Percentiles rank a stretch among this genome's conserved stretches.
phyloP scores from a whole-genome alignment of 2,113 vertebrate species.

The Haemorhous mexicanus region DNA sequence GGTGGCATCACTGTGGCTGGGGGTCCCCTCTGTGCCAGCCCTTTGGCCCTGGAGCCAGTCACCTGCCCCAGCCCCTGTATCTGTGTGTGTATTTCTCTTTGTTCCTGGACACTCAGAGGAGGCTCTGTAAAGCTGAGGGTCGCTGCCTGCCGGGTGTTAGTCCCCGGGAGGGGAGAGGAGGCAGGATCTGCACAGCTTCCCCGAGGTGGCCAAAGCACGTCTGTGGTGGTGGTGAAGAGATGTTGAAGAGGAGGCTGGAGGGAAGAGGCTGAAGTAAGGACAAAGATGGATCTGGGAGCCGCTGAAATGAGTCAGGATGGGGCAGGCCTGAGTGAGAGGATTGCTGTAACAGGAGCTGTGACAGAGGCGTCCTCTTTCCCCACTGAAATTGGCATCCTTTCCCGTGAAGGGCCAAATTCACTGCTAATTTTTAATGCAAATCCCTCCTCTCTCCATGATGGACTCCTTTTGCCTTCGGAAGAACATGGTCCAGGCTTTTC shows the following conservation, averaged over 20 bases:
- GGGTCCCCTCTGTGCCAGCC: accelerated
- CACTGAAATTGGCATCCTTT: not conserved
- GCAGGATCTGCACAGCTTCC: not conserved
- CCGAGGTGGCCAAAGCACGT: not conserved
- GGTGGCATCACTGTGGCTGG: accelerated
- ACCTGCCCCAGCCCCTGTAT: not conserved
- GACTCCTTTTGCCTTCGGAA: not conserved
- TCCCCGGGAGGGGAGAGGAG: not conserved
- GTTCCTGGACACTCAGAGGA: not conserved
- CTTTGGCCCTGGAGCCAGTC: not conserved
- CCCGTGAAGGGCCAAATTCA: not conserved
- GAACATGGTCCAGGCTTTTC: not conserved
- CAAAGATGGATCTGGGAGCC: not conserved
- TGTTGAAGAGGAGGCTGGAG: not conserved
- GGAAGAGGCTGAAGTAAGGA: not conserved
- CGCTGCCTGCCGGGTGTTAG: accelerated
- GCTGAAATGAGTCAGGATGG: not conserved
- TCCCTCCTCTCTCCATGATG: not conserved
- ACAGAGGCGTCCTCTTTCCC: not conserved
- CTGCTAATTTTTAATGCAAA: not conserved
- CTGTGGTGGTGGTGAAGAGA: not conserved
- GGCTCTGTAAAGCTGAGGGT: not conserved
- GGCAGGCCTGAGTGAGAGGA: not conserved
- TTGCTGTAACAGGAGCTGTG: not conserved
- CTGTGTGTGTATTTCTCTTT: not conserved